phyloP scores from a whole-genome alignment of 2,113 vertebrate genomes.

The Euleptes europaea region DNA sequence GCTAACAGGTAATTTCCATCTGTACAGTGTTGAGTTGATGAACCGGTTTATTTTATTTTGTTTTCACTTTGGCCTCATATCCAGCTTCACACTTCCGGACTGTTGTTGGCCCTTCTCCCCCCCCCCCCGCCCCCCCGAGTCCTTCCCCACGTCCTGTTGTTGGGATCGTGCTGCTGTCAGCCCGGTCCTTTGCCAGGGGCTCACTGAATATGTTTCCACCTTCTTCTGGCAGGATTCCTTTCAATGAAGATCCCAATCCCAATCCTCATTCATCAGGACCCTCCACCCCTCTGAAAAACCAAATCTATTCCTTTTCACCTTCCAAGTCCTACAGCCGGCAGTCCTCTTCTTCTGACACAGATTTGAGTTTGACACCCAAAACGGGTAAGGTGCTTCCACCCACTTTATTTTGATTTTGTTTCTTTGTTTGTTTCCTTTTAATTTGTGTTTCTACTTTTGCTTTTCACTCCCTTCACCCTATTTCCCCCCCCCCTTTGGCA shows the following conservation, averaged over 20 bases:
- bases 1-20: constrained; percentile 68
- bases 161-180: constrained; percentile 78
- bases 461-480: constrained; percentile 69
- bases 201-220: constrained; percentile 90
- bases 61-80: constrained; percentile 72
- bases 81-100: constrained; percentile 73
- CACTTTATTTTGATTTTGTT: constrained; percentile 65
- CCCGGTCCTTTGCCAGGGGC: constrained; percentile 76
- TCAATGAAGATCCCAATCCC: constrained; percentile 96
- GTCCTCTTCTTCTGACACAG: constrained; percentile 99
- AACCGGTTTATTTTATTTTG: constrained; percentile 42
- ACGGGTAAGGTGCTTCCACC: constrained; percentile 93
- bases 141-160: constrained; percentile 68
- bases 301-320: constrained; percentile 99
- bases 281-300: constrained; percentile 99
- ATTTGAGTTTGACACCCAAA: constrained; percentile 99
- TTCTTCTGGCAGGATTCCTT: constrained; percentile 98
- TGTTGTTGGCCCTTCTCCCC: constrained; percentile 74
- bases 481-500: constrained; percentile 67
- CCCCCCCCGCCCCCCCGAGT: constrained; percentile 32
- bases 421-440: constrained; percentile 45
- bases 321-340: constrained; percentile 99
- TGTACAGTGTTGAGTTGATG: constrained; percentile 67
- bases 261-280: constrained; percentile 95
- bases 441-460: constrained; percentile 68